Conservation (phyloP, 1,140 invertebrate species). For the Drosophila rufa region DNA sequence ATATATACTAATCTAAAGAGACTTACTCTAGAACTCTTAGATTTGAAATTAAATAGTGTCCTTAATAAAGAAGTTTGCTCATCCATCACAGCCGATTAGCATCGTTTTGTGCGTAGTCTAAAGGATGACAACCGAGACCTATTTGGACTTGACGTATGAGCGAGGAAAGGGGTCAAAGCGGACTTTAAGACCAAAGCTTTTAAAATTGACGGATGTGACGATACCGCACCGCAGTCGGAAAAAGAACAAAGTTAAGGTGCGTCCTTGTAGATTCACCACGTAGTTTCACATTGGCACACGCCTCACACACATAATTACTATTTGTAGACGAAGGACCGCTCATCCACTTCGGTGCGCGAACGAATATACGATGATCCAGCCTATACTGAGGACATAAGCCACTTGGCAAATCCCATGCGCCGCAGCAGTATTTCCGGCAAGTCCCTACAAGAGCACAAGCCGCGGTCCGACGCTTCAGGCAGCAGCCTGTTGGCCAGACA, state of each 20-base stretch:
- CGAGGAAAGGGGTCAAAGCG: constrained; percentile 70
- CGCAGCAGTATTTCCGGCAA: constrained; percentile 79
- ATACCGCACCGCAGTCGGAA: constrained; percentile 80
- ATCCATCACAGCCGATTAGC: constrained; percentile 8
- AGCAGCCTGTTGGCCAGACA: constrained; percentile 71
- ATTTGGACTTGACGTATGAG: constrained; percentile 76
- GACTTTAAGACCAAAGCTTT: constrained; percentile 70
- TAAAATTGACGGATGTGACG: constrained; percentile 79
- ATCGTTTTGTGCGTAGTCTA: constrained; percentile 8
- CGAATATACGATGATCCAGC: constrained; percentile 84
- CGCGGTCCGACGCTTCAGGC: constrained; percentile 18
- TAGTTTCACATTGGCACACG: background rate
- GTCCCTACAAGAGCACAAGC: constrained; percentile 41
- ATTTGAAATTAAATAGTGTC: too few relatives aligned
- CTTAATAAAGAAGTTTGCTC: background rate
- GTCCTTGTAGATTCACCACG: background rate
- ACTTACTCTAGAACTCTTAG: background rate
- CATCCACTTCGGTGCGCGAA: constrained; percentile 70
- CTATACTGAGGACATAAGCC: constrained; percentile 84
- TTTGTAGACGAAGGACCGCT: constrained; percentile 72
- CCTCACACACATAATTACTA: background rate
- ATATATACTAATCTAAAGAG: background rate
- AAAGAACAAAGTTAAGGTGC: constrained; percentile 81
- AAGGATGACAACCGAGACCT: constrained; percentile 78
- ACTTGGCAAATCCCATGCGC: constrained; percentile 80